Base-by-base conservation (phyloP, 92 coral and sea anemone species). In the Bergia sp. region DNA sequence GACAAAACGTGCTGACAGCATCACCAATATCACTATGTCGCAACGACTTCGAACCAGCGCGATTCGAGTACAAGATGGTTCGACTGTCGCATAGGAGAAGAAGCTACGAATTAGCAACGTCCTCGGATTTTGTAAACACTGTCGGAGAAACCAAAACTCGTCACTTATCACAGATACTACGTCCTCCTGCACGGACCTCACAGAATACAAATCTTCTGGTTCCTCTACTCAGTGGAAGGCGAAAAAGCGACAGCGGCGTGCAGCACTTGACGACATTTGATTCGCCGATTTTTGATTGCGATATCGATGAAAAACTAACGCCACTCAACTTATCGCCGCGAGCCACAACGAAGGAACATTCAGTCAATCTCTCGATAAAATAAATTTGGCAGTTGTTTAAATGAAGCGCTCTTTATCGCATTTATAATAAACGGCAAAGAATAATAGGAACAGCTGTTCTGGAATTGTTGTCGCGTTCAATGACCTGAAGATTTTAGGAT, bases 201-300 rank as follows among this genome's bases (percentile, higher is more conserved):
- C 29, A 72, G 1, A 23, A 49, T 45, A 7, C 79, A 84, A 84
- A 72, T 12, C 77, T 84, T 15, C 13, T 23, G 77, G 79, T 47
- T 6, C 78, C 87, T 21, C 29, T 82, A 41, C 87, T 84, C 6
- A 45, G 87, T 38, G 66, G 79, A 71, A 36, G 78, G 43, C 79
- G 87, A 47, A 84, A 71, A 71, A 69, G 79, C 39, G 87, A 84
- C 5, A 67, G 79, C 66, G 45, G 44, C 64, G 66, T 73, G 4
- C 42, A 38, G 4, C 77, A 47, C 38, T 72, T 84, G 9, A 13
- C 65, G 29, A 49, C 42, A 29, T 84, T 84, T 23, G 79, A 84
- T 45, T 84, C 87, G 20, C 87, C 87, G 47, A 69, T 84, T 36
- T 40, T 69, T 71, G 87, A 84, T 23, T 36, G 36, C 42, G 49